Percentiles rank a stretch among this genome's conserved stretches.
Conservation (phyloP, 2,113 vertebrate genomes). For the Emydocephalus ijimae region DNA sequence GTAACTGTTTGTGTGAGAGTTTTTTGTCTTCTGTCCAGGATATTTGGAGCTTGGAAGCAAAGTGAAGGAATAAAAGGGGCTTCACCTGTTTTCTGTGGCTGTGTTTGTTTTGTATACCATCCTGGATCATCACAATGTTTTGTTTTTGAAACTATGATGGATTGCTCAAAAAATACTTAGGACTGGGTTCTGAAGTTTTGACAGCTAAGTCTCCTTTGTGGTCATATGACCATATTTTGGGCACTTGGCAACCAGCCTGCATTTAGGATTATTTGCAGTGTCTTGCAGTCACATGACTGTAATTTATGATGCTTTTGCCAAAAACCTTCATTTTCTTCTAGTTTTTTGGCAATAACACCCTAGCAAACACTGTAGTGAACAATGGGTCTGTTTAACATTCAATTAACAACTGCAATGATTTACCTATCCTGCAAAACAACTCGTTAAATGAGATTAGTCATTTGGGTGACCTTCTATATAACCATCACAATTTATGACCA, state of each 20-base stretch:
- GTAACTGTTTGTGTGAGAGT: too few relatives aligned
- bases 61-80: too few relatives aligned
- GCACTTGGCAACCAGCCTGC: too few relatives aligned
- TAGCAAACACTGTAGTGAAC: background rate
- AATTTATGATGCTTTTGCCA: background rate
- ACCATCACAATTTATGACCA: background rate
- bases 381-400: background rate
- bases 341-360: background rate
- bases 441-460: background rate
- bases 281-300: background rate
- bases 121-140: background rate
- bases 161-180: background rate
- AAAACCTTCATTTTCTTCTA: background rate
- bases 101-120: too few relatives aligned
- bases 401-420: background rate
- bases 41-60: too few relatives aligned
- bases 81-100: too few relatives aligned
- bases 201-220: background rate
- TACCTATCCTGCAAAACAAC: background rate
- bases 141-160: background rate
- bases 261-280: background rate
- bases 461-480: background rate
- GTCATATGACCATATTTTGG: too few relatives aligned
- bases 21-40: too few relatives aligned
- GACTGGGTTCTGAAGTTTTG: background rate